Evolutionary conservation across 2,888 invertebrate genomes (phyloP), one percentile per base, ranked within the genome.

Genomic region (Eucera pruinosa): DNA sequence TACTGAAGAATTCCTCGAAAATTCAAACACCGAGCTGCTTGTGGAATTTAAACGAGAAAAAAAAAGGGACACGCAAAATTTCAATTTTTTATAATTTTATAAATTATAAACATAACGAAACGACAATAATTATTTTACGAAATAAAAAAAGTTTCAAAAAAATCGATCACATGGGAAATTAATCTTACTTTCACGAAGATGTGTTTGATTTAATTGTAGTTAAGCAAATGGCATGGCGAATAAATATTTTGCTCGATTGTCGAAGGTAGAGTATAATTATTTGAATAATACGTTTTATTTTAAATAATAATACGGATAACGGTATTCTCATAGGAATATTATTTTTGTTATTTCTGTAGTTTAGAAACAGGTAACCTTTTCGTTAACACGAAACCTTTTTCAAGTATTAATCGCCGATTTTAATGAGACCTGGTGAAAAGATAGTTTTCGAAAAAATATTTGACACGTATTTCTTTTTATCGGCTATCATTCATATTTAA

Each of bases 21-120:
- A 73, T n/a, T 73, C 36, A 50, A 65, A n/a, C n/a, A n/a, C n/a
- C n/a, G n/a, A n/a, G 74, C 69, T 67, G 15, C 30, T 73, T 80
- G 76, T 81, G 78, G 66, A 76, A 79, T 72, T 72, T 50, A 64
- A 15, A 62, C 7, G 18, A 67, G 47, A 73, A 78, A 78, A 78
- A 80, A 73, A 80, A 74, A 76, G 68, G 54, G 3, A 7, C 36
- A 78, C 70, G 54, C 20, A 68, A 52, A 70, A 43, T 13, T 33
- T 45, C 20, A 11, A 60, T 75, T 48, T 33, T 30, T 66, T 30
- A 55, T 25, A 65, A 82, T 61, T 57, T 60, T 39, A 69, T 39
- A 70, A 52, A 33, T 62, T 6, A 50, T 33, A 43, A 60, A 36
- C 4, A 11, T n/a, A n/a, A n/a, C 20, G 25, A 57, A 41, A 15